Evolutionary conservation across 2,113 vertebrate genomes (phyloP), one percentile per base, ranked within the genome.

Genomic region (Cygnus atratus): DNA sequence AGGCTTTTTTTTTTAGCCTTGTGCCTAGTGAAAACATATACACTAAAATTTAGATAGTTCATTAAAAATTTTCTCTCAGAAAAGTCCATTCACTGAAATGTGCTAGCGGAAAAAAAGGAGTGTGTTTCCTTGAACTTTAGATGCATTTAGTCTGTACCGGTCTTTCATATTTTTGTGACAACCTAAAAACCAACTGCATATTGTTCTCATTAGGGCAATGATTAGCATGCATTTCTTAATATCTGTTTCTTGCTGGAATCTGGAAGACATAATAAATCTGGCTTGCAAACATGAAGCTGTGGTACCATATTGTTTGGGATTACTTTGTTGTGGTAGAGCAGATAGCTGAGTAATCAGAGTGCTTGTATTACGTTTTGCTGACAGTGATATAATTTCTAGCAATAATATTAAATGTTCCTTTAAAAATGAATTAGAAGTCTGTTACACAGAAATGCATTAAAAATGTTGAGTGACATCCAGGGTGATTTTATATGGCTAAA

Each of bases 181-280:
- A 33, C n/a, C 18, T 54, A 79, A 93, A 85, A 84, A 61, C 71
- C 52, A 86, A 88, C 67, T 90, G 71, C 68, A 77, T 87, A 74
- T 88, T 96, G 63, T 93, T 97, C 96, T 95, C 75, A 80, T 95
- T 92, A 95, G 26, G 92, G 52, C 74, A 92, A 62, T 66, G 87
- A 90, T 96, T 93, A 93, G 83, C 71, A 78, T 41, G 52, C 57
- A 90, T 90, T 95, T 96, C 95, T 87, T 77, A 88, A 28, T 94
- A 88, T 44, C 41, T 75, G 66, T 93, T 83, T 95, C 68, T 90
- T 95, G 52, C 85, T 87, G 75, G 86, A 95, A 81, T 39, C 82
- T 96, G 85, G 87, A 88, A 96, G 92, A 90, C 58, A 46, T 63
- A 94, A 88, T 82, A 63, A 92, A 94, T 43, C 72, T 92, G 89